A percentile compares a stretch with the other conserved stretches of the same genome.
These are phyloP conservation scores for Falco rusticolus DNA, from an alignment of 2,797 vertebrate species.

Conservation along the genomic window DNA sequence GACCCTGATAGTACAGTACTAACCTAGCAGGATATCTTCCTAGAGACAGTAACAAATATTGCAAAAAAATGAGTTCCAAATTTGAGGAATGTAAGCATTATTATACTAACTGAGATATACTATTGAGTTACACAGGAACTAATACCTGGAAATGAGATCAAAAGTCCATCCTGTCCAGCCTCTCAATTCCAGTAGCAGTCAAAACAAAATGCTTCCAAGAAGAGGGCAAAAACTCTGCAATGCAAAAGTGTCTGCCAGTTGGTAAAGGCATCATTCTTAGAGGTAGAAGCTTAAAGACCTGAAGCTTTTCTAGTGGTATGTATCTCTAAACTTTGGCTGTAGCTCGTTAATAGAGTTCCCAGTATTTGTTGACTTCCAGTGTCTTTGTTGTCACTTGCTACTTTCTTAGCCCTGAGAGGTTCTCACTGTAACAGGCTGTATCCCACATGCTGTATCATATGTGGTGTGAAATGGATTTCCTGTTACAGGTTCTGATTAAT, in stretches of 20 bases:
- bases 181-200: neutral
- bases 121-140: neutral
- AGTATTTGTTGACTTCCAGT: neutral
- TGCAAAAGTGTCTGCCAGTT: neutral
- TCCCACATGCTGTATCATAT: neutral
- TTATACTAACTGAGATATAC: neutral
- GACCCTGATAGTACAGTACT: neutral
- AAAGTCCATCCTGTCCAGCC: neutral
- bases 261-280: neutral
- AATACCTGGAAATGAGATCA: neutral
- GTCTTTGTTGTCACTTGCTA: neutral
- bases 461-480: neutral
- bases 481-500: neutral
- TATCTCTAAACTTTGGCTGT: neutral
- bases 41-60: neutral
- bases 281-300: neutral
- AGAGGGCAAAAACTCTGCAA: neutral
- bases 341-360: neutral
- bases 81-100: neutral
- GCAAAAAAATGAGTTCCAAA: neutral
- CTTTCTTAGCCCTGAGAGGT: neutral
- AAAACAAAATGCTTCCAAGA: neutral
- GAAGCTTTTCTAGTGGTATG: neutral
- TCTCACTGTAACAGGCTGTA: neutral
- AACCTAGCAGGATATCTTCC: neutral